phyloP scores from a whole-genome alignment of 2,113 vertebrate species.

The Girardinichthys multiradiatus region DNA sequence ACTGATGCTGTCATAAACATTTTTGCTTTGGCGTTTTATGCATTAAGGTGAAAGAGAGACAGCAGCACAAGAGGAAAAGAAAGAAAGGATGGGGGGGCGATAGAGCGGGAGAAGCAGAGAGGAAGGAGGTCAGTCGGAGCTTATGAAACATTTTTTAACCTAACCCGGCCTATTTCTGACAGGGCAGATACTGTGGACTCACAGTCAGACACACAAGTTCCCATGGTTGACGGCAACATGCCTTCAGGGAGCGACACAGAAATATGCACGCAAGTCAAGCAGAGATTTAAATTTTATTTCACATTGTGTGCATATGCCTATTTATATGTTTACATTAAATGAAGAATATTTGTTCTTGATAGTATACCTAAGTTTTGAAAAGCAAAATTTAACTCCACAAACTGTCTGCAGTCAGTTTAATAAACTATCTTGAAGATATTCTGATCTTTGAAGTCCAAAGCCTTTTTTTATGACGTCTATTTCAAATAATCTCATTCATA shows the following conservation, averaged over 20 bases:
- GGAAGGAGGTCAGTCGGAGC: constrained; percentile 77
- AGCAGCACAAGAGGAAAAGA: constrained; percentile 33
- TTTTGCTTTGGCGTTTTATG: constrained; percentile 34
- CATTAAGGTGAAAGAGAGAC: constrained; percentile 41
- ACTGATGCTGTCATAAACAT: neutral
- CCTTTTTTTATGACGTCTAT: neutral
- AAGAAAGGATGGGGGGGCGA: constrained; percentile 2
- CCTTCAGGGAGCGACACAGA: constrained; percentile 48
- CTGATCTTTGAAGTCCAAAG: neutral
- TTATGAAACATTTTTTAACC: constrained; percentile 81
- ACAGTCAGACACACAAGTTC: constrained; percentile 62
- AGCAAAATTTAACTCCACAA: neutral
- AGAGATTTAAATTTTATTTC: no score
- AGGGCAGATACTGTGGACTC: constrained; percentile 61
- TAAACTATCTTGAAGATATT: neutral
- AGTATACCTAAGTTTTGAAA: neutral
- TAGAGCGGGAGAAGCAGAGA: constrained; percentile 42
- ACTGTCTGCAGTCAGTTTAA: neutral
- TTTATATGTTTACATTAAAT: neutral
- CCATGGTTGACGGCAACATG: constrained; percentile 51
- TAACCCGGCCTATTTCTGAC: constrained; percentile 80
- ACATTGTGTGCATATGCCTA: neutral
- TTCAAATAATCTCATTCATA: neutral
- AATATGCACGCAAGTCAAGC: constrained; percentile 5
- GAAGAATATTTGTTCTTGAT: no score